Conservation (phyloP, 2,888 invertebrate species). For the Magallana nippona region DNA sequence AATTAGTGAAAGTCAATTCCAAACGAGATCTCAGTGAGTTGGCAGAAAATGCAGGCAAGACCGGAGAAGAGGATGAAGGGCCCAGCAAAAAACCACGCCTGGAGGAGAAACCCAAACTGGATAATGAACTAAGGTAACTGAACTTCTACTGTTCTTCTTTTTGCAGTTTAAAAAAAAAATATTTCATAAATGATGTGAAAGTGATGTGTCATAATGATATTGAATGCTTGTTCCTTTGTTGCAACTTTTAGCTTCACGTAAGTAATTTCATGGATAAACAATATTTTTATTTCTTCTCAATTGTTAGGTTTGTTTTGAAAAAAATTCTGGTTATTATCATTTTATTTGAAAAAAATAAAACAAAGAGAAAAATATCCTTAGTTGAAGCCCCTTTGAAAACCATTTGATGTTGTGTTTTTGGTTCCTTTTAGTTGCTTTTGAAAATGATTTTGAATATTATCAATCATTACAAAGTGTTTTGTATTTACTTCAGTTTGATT, state of each 20-base stretch:
- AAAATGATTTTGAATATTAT: too few species aligned
- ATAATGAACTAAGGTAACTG: slow-evolving; percentile 43
- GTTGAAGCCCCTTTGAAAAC: too few species aligned
- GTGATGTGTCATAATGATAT: too few species aligned
- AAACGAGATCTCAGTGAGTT: slow-evolving; percentile 44
- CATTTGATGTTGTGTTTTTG: too few species aligned
- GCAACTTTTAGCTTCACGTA: slow-evolving; percentile 26
- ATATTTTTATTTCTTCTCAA: too few species aligned
- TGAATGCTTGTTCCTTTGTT: background rate
- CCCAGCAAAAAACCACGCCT: slow-evolving; percentile 47
- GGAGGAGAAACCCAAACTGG: slow-evolving; percentile 40
- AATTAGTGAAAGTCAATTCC: slow-evolving; percentile 29
- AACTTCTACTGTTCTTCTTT: background rate
- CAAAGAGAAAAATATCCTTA: too few species aligned
- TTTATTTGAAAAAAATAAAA: too few species aligned
- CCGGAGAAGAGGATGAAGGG: slow-evolving; percentile 1
- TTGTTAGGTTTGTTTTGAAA: too few species aligned
- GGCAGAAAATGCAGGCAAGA: slow-evolving; percentile 21
- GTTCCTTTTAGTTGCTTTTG: too few species aligned
- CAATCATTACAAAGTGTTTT: too few species aligned
- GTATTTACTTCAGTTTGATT: too few species aligned
- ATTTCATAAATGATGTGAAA: background rate
- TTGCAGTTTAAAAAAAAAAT: background rate
- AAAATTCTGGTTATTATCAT: too few species aligned
- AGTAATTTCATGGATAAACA: background rate